Conservation (phyloP, 2,113 vertebrate species). For the Sardina pilchardus region DNA sequence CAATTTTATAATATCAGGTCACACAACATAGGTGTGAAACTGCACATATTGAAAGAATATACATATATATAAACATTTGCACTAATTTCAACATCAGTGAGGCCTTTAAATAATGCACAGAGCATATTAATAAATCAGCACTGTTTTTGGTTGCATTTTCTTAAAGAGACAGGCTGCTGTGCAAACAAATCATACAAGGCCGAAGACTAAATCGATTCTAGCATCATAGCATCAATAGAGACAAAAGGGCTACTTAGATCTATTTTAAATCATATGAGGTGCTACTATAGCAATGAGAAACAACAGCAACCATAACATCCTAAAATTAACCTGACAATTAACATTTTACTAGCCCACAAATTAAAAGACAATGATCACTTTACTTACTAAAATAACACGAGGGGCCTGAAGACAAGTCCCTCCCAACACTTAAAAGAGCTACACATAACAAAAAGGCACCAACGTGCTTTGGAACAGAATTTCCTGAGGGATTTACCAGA, state of each 20-base stretch:
- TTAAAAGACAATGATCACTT: slow-evolving; percentile 39
- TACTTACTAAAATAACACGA: slow-evolving; percentile 32
- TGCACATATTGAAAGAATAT: slow-evolving; percentile 16
- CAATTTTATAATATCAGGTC: slow-evolving; percentile 18
- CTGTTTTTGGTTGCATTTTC: background rate
- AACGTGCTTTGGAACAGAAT: slow-evolving; percentile 59
- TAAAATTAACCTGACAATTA: slow-evolving; percentile 36
- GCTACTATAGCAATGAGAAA: slow-evolving; percentile 39
- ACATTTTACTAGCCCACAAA: slow-evolving; percentile 41
- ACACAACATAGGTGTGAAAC: slow-evolving; percentile 27
- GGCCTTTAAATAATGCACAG: slow-evolving; percentile 31
- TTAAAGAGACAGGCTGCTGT: slow-evolving; percentile 5
- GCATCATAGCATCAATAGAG: background rate
- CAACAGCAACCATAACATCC: slow-evolving; percentile 39
- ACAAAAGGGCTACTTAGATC: background rate
- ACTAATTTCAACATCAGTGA: slow-evolving; percentile 21
- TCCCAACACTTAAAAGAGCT: slow-evolving; percentile 52
- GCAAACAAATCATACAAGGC: slow-evolving; percentile 34
- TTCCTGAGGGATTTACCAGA: slow-evolving; percentile 58
- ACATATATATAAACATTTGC: slow-evolving; percentile 13
- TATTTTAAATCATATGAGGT: slow-evolving; percentile 5
- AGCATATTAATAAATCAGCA: background rate
- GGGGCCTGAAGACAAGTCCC: slow-evolving; percentile 49
- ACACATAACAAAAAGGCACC: slow-evolving; percentile 58
- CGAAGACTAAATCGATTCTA: background rate